A percentile compares a stretch with the other conserved stretches of the same genome.
phyloP scores from a whole-genome alignment of 1,140 invertebrate genomes.

The Agraylea sexmaculata region DNA sequence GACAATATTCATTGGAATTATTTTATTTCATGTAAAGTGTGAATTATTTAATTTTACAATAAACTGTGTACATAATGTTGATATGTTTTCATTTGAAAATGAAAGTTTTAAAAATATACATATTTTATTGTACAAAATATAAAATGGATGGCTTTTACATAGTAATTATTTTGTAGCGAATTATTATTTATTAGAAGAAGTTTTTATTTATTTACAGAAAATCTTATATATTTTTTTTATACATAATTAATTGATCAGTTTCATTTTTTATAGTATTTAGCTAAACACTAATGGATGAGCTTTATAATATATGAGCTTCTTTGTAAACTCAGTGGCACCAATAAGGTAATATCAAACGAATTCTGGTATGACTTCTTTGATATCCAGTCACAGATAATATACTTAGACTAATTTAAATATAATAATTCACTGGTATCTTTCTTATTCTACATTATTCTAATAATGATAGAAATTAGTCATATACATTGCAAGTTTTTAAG shows the following conservation, averaged over 20 bases:
- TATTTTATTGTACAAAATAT: conserved; percentile 1
- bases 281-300: conserved; percentile 8
- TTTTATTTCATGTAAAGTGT: neutral
- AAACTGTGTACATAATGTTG: neutral
- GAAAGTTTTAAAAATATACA: too few relatives aligned
- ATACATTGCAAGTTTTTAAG: too few relatives aligned
- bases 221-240: neutral
- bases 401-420: conserved; percentile 1
- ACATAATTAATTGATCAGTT: too few relatives aligned
- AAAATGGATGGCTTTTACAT: neutral
- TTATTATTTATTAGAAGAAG: neutral
- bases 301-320: conserved; percentile 2
- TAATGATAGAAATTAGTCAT: too few relatives aligned
- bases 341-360: conserved; percentile 19
- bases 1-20: neutral
- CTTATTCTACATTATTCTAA: too few relatives aligned
- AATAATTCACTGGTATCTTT: too few relatives aligned
- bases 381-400: conserved; percentile 1
- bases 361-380: conserved; percentile 16
- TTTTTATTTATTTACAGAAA: neutral
- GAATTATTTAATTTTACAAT: neutral
- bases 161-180: neutral
- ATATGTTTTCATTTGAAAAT: conserved; percentile 1
- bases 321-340: conserved; percentile 12
- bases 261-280: too few relatives aligned